Conservation (phyloP, 2,797 vertebrate genomes). For the Sciurus vulgaris region DNA sequence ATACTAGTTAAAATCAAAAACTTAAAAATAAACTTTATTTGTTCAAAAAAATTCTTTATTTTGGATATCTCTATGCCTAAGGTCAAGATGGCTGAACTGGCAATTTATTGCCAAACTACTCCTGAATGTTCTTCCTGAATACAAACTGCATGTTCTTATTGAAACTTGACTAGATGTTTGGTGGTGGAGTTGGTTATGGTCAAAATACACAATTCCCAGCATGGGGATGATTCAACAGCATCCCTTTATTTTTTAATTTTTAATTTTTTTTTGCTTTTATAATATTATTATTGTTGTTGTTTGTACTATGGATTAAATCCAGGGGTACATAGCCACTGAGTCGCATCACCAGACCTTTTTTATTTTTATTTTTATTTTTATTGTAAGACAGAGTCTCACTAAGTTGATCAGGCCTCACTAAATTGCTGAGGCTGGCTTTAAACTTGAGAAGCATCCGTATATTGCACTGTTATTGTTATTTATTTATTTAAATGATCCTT, state of each 20-base stretch:
- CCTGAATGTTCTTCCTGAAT: not conserved
- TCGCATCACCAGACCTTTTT: no score
- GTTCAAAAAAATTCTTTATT: slow-evolving; percentile 33
- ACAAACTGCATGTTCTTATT: not conserved
- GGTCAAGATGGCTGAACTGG: not conserved
- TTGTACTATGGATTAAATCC: no score
- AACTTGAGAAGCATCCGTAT: not conserved
- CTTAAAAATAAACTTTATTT: not conserved
- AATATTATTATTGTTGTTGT: no score
- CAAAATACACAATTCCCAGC: not conserved
- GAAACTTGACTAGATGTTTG: not conserved
- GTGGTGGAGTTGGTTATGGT: not conserved
- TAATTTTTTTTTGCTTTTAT: no score
- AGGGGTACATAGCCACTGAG: no score
- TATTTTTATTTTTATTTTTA: no score
- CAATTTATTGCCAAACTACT: not conserved
- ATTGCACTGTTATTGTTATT: no score
- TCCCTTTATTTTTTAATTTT: no score
- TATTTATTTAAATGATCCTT: not conserved
- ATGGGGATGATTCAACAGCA: not conserved
- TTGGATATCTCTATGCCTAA: not conserved
- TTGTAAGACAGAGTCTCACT: no score
- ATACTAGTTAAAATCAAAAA: not conserved
- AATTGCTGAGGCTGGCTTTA: no score
- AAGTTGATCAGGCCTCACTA: no score